Base-by-base conservation (phyloP, 1,140 invertebrate species). In the Melanaphis sacchari region DNA sequence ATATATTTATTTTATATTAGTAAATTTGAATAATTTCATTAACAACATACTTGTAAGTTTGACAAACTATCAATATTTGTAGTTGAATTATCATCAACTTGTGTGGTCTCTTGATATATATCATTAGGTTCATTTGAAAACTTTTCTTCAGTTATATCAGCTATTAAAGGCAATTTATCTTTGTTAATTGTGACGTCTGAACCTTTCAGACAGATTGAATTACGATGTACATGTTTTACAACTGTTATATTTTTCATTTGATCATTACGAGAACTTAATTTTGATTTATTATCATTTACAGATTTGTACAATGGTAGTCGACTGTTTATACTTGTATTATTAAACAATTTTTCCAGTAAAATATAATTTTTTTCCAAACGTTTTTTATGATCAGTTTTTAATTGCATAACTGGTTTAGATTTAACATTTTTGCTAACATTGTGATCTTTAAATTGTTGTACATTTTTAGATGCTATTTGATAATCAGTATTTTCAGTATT, bases 381-480 rank as follows among this genome's bases (percentile, higher is more conserved):
- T 52, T 92, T 92, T 84, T 38, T 82, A 81, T 49, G 31, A n/a
- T 81, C 31, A 38, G 18, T 36, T 91, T 91, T 82, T 76, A 22
- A 21, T 76, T 31, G 41, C 0, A 22, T 40, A 41, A 46, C 66
- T 46, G 90, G 22, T 81, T 81, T 91, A 36, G 46, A n/a, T n/a
- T 46, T 81, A 9, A 41, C 46, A 46, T 81, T 40, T n/a, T 81
- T 81, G 31, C 21, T 38, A 8, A 38, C 8, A 91, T 8, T n/a
- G 38, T 26, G 8, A 36, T 46, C 43, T 81, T 36, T 24, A 91
- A 82, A 11, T n/a, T 9, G 43, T 43, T n/a, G 6, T 91, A 91
- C 49, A 36, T 81, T 82, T 49, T 49, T n/a, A 24, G 43, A 81
- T 81, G n/a, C 41, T 46, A 81, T 18, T 15, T 18, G 24, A 76